Conservation (phyloP, 2,113 vertebrate species). For the Heteronetta atricapilla region DNA sequence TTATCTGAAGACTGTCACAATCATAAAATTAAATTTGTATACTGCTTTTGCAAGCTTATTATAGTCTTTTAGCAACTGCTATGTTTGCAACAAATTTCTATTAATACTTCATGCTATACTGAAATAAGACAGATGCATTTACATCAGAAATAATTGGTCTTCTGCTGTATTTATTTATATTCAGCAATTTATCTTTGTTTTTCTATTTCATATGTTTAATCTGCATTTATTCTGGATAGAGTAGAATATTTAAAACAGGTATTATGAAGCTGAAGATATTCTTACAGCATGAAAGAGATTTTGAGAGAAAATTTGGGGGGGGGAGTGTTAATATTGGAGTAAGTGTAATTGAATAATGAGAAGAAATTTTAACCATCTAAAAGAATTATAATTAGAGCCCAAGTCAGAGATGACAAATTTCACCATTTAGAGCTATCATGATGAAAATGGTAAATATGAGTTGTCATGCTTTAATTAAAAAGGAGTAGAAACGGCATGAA, state of each 20-base stretch:
- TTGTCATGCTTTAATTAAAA: conserved; percentile 64
- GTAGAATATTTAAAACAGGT: background rate
- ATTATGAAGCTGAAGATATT: conserved; percentile 6
- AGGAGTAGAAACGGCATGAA: conserved; percentile 48
- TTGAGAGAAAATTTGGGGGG: background rate
- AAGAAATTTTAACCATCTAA: conserved; percentile 43
- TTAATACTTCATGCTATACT: conserved; percentile 52
- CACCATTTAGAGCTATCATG: conserved; percentile 56
- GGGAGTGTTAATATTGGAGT: conserved; percentile 54
- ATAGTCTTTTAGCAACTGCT: conserved; percentile 13
- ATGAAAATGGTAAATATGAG: conserved; percentile 61
- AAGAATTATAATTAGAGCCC: conserved; percentile 66
- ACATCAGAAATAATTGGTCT: conserved; percentile 42
- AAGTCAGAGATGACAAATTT: conserved; percentile 60
- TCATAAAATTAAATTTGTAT: conserved; percentile 36
- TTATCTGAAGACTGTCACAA: conserved; percentile 26
- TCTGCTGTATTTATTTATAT: conserved; percentile 36
- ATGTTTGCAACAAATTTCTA: conserved; percentile 29
- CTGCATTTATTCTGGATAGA: conserved; percentile 21
- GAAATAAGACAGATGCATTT: conserved; percentile 34
- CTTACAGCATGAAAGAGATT: conserved; percentile 42
- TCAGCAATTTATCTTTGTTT: conserved; percentile 41
- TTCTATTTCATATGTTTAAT: conserved; percentile 25
- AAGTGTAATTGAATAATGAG: conserved; percentile 55
- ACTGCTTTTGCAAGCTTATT: conserved; percentile 33